Evolutionary conservation across 2,888 invertebrate genomes (phyloP).

Genomic region (Hemicrepidius hirtus): DNA sequence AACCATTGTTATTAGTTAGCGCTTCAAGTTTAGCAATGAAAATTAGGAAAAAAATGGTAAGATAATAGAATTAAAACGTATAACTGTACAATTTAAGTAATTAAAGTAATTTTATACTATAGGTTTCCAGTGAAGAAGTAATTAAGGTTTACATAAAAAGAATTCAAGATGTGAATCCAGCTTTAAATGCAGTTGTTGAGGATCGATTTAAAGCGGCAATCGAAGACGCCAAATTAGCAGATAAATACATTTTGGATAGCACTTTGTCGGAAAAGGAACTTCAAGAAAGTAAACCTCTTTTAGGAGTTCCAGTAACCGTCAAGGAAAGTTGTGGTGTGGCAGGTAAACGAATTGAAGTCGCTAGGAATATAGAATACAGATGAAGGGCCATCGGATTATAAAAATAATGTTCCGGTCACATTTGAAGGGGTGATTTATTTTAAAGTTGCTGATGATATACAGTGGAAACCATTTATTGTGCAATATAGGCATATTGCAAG

Average conservation of each 20-base stretch:
- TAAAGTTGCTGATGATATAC: too few relatives aligned
- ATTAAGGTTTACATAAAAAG: slow-evolving; percentile 85
- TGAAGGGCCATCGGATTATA: too few relatives aligned
- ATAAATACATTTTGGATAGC: slow-evolving; percentile 72
- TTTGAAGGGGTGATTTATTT: too few relatives aligned
- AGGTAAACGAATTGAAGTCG: slow-evolving; percentile 83
- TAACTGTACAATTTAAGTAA: too few relatives aligned
- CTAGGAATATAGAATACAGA: slow-evolving; percentile 74
- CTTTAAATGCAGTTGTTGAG: slow-evolving; percentile 87
- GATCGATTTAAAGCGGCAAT: slow-evolving; percentile 85
- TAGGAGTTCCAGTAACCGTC: slow-evolving; percentile 90
- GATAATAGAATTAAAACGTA: too few relatives aligned
- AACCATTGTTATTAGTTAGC: too few relatives aligned
- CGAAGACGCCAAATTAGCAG: slow-evolving; percentile 83
- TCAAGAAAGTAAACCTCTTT: slow-evolving; percentile 76
- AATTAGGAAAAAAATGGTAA: too few relatives aligned
- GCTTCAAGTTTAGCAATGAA: too few relatives aligned
- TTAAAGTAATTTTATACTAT: too few relatives aligned
- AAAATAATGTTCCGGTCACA: slow-evolving; percentile 60
- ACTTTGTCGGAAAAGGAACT: slow-evolving; percentile 19
- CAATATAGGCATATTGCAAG: too few relatives aligned
- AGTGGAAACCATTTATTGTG: too few relatives aligned
- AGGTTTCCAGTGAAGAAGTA: slow-evolving; percentile 83
- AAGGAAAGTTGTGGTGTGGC: slow-evolving; percentile 88
- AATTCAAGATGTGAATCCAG: slow-evolving; percentile 85